Conservation (phyloP, 2,797 vertebrate species). For the Podarcis siculus region DNA sequence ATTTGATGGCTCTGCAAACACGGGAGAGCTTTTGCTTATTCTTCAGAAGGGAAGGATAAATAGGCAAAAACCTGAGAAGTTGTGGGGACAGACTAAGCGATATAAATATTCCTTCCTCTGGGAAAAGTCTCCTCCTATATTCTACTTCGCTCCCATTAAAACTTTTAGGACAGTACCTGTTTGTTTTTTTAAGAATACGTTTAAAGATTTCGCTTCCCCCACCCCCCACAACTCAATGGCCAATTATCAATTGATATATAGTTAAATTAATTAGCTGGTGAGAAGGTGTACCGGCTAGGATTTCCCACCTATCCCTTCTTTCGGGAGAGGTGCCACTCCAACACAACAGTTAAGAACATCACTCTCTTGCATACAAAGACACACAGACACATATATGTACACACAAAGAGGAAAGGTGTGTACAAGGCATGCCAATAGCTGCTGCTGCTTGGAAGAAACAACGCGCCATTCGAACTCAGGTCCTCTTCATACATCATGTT, state of each 20-base stretch:
- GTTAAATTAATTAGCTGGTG: neutral
- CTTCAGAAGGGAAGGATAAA: neutral
- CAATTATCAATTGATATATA: neutral
- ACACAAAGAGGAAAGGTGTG: too few relatives aligned
- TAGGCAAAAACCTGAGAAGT: too few relatives aligned
- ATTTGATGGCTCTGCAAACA: neutral
- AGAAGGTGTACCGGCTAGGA: neutral
- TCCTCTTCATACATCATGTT: neutral
- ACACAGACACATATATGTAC: neutral
- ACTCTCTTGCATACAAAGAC: neutral
- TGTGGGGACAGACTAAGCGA: neutral
- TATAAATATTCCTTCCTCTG: neutral
- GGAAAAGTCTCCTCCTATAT: too few relatives aligned
- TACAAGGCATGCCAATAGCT: neutral
- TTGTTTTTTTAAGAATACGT: neutral
- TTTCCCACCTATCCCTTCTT: neutral
- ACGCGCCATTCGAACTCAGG: too few relatives aligned
- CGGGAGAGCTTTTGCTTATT: neutral
- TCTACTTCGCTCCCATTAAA: neutral
- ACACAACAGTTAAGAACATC: neutral
- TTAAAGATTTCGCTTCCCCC: neutral
- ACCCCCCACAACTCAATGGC: neutral
- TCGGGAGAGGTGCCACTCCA: neutral
- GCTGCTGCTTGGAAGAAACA: neutral
- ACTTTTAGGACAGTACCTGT: too few relatives aligned